Conservation (phyloP, 2,113 vertebrate genomes). For the Percina caprodes region DNA sequence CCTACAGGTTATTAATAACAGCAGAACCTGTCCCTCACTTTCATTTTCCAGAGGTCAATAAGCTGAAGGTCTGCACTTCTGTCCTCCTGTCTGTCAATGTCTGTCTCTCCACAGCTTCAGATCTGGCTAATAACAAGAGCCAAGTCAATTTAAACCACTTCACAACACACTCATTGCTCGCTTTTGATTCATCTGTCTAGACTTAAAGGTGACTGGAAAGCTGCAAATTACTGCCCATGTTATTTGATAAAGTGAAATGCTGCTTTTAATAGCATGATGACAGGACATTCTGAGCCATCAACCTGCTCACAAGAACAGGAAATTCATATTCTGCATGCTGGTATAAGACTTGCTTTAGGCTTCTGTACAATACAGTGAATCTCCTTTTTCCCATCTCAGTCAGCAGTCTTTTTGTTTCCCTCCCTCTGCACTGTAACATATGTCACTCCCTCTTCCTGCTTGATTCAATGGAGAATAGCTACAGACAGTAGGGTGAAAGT, state of each 20-base stretch:
- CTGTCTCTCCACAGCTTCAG: constrained; percentile 11
- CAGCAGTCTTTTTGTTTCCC: not conserved
- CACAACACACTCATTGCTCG: constrained; percentile 16
- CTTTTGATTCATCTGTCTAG: constrained; percentile 34
- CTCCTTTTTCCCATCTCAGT: not conserved
- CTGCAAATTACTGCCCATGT: not conserved
- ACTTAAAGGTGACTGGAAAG: not conserved
- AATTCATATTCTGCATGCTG: not conserved
- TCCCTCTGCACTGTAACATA: not conserved
- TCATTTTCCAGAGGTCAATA: constrained; percentile 55
- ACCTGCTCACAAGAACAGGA: not conserved
- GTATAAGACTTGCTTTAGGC: not conserved
- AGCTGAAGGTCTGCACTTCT: constrained; percentile 39
- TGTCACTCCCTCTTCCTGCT: not conserved
- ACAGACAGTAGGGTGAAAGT: not conserved
- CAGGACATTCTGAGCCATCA: not conserved
- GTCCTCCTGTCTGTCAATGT: constrained; percentile 12
- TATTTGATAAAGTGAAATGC: not conserved
- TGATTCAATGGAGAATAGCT: not conserved
- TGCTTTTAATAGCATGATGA: not conserved
- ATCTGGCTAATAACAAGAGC: constrained; percentile 28
- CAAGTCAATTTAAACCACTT: constrained; percentile 15
- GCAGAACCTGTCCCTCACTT: constrained; percentile 21
- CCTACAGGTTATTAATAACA: constrained; percentile 57
- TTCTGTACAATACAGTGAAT: not conserved